Percentiles rank a stretch among this genome's conserved stretches.
Conservation (phyloP, 2,113 vertebrate species). For the Lanius ludovicianus region DNA sequence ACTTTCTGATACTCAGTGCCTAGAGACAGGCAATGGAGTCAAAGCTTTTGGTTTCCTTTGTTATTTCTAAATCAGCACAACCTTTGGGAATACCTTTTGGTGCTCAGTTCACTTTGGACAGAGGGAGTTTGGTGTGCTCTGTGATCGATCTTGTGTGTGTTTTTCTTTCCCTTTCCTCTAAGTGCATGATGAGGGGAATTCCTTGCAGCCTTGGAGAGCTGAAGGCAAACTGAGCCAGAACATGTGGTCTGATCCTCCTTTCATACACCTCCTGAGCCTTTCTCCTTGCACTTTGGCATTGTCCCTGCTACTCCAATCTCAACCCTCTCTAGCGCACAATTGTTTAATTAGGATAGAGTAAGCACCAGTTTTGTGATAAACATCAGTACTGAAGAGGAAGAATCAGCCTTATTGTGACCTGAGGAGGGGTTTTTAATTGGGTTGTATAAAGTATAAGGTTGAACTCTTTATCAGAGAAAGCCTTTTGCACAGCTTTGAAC, state of each 20-base stretch:
- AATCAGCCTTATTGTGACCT: background rate
- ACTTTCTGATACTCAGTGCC: background rate
- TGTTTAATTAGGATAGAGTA: background rate
- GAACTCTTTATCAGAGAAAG: background rate
- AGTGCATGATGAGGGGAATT: background rate
- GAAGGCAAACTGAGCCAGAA: background rate
- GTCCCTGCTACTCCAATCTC: background rate
- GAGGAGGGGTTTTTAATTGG: background rate
- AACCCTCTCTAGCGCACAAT: background rate
- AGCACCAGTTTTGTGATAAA: background rate
- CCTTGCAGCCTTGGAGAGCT: background rate
- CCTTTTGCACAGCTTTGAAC: background rate
- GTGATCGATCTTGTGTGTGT: background rate
- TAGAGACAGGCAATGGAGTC: background rate
- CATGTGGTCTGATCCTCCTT: background rate
- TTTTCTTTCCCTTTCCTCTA: background rate
- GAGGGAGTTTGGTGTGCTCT: background rate
- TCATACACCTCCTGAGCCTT: background rate
- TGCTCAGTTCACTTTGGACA: background rate
- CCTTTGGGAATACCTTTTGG: background rate
- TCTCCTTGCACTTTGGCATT: background rate
- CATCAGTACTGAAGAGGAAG: background rate
- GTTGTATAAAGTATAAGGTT: background rate
- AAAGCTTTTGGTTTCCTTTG: background rate
- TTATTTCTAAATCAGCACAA: background rate